These are phyloP conservation scores for Scylla paramamosain DNA, from an alignment of 1,140 invertebrate species.

Conservation along the genomic window DNA sequence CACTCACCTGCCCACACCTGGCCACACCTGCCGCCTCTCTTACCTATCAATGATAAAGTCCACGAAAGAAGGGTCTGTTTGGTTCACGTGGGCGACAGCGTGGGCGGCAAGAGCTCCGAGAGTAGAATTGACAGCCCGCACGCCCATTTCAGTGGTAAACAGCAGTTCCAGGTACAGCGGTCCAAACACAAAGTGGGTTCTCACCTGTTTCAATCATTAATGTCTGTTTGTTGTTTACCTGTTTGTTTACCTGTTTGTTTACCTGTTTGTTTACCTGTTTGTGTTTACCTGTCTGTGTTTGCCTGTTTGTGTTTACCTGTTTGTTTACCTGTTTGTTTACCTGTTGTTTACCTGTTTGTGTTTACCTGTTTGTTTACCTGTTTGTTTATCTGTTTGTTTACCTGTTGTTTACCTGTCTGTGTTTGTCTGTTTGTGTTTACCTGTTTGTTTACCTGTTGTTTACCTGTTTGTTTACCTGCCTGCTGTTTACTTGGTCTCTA, in stretches of 20 bases:
- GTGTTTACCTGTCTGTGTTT: too few relatives aligned
- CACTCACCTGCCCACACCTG: too few relatives aligned
- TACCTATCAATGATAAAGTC: constrained; percentile 76
- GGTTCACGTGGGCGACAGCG: constrained; percentile 58
- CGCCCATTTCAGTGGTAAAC: constrained; percentile 69
- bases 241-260: neutral
- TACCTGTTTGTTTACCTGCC: too few relatives aligned
- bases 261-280: neutral
- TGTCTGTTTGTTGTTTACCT: neutral
- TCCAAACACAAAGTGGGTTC: constrained; percentile 70
- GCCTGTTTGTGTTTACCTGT: too few relatives aligned
- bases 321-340: too few relatives aligned
- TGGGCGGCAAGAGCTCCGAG: constrained; percentile 69
- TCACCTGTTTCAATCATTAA: constrained; percentile 41
- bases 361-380: too few relatives aligned
- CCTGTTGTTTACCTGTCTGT: neutral
- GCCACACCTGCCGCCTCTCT: neutral
- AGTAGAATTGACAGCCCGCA: constrained; percentile 74
- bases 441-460: too few relatives aligned
- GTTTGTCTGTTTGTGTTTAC: neutral
- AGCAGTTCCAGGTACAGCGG: constrained; percentile 71
- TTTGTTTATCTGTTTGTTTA: neutral
- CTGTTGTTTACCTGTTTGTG: too few relatives aligned
- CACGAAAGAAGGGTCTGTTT: constrained; percentile 59
- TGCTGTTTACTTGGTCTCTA: too few relatives aligned